Base-by-base conservation (phyloP, 2,113 vertebrate genomes). In the Puffinus mauretanicus region DNA sequence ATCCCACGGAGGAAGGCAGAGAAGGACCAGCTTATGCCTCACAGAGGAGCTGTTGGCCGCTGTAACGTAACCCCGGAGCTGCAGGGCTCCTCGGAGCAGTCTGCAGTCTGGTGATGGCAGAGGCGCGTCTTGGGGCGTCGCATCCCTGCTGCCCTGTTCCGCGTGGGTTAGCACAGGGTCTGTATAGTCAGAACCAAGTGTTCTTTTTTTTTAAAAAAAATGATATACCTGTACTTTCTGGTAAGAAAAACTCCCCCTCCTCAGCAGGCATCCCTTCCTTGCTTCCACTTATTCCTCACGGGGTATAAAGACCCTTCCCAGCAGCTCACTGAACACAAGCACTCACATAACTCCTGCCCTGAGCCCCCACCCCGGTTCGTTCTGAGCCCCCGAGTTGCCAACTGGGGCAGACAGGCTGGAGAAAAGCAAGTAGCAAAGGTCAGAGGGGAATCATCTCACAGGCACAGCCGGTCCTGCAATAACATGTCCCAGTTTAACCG, bases 31-130 rank as follows among this genome's bases (percentile, higher is more conserved):
- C 26, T 97, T 88, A 69, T 0, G 34, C 94, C 92, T 94, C 94
- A 92, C 80, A 92, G 95, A 96, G 94, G 93, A 97, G 96, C 95
- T 95, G 75, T 93, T 96, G 96, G 34, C 94, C 88, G 32, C 86
- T 81, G 60, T 88, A 96, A 86, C 2, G 1, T 60, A 70, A 66
- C 19, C 13, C 34, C 38, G n/a, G 71, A 93, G 67, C 52, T 86
- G 66, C 73, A 69, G 71, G 24, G 24, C 79, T 92, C 34, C 58
- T 72, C n/a, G 0, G 44, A 88, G 67, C 66, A 77, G 62, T 25
- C 32, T 65, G 36, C 30, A 9, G 22, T 47, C 36, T 38, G 61
- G 46, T 64, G 32, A 34, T 15, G 58, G 66, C 61, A 88, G 38
- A 69, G 8, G 7, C 3, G 2, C 30, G 29, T 75, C n/a, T 73